Evolutionary conservation across 1,140 invertebrate species (phyloP).

Genomic region (Apis dorsata): DNA sequence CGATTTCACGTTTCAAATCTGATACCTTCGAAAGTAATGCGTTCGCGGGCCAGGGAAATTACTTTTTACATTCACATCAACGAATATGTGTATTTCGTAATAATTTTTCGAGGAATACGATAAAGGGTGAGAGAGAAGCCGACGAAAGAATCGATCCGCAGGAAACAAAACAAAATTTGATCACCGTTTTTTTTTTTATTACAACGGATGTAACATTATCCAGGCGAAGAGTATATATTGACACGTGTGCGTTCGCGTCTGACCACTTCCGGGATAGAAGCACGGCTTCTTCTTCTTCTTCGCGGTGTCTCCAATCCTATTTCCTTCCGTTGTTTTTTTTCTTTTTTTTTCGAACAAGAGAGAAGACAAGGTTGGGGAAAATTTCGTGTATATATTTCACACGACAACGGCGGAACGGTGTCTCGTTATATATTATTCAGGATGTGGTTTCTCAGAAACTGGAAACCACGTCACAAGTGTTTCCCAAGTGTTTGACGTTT

Average conservation of each 20-base stretch:
- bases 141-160: too few relatives aligned
- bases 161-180: neutral
- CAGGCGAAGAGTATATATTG: neutral
- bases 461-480: constrained; percentile 21
- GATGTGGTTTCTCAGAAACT: constrained; percentile 12
- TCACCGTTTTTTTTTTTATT: constrained; percentile 41
- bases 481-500: neutral
- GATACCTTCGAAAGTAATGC: neutral
- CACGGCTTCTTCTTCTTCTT: constrained; percentile 53
- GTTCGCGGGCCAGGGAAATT: neutral
- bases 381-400: constrained; percentile 33
- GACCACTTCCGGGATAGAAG: constrained; percentile 58
- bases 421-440: constrained; percentile 42
- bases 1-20: constrained; percentile 48
- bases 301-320: neutral
- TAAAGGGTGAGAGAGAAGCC: too few relatives aligned
- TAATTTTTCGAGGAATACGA: too few relatives aligned
- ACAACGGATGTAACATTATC: constrained; percentile 45
- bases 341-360: too few relatives aligned
- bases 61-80: neutral
- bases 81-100: neutral
- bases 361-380: neutral
- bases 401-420: neutral
- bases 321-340: neutral
- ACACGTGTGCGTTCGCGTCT: constrained; percentile 30